Conservation (phyloP, 1,140 invertebrate species). For the Magallana gigas region DNA sequence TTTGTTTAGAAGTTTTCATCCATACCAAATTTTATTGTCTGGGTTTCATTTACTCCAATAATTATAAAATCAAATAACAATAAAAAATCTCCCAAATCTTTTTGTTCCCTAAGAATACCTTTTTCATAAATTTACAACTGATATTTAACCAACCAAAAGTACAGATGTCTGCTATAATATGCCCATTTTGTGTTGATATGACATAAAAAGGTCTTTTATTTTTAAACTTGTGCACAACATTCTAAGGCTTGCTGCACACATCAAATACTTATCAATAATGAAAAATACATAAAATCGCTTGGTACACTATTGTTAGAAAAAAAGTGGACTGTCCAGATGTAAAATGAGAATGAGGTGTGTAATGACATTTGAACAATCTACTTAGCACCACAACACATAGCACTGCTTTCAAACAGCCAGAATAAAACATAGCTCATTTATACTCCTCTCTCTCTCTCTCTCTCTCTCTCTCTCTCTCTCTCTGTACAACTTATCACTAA, state of each 20-base stretch:
- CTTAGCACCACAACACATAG: slow-evolving; percentile 23
- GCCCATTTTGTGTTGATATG: slow-evolving; percentile 13
- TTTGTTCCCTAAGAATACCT: no score
- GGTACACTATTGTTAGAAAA: not conserved
- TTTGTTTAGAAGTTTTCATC: no score
- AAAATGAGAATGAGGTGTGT: not conserved
- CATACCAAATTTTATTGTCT: no score
- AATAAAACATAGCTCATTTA: not conserved
- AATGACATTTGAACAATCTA: slow-evolving; percentile 7
- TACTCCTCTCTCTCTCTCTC: not conserved
- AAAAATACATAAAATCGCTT: no score
- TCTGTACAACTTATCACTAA: not conserved
- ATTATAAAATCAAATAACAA: no score
- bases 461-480: not conserved
- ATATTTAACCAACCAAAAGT: not conserved
- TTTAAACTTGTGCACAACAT: not conserved
- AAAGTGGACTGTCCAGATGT: not conserved
- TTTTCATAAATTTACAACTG: no score
- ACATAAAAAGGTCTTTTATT: not conserved
- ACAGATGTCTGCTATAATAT: not conserved
- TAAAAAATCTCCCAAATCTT: no score
- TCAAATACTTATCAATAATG: not conserved
- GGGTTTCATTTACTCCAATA: no score
- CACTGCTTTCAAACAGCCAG: not conserved
- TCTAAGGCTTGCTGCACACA: not conserved